A percentile compares a stretch with the other conserved stretches of the same genome.
These are phyloP conservation scores for Caracal caracal DNA, from an alignment of 2,113 vertebrate genomes.

Conservation along the genomic window DNA sequence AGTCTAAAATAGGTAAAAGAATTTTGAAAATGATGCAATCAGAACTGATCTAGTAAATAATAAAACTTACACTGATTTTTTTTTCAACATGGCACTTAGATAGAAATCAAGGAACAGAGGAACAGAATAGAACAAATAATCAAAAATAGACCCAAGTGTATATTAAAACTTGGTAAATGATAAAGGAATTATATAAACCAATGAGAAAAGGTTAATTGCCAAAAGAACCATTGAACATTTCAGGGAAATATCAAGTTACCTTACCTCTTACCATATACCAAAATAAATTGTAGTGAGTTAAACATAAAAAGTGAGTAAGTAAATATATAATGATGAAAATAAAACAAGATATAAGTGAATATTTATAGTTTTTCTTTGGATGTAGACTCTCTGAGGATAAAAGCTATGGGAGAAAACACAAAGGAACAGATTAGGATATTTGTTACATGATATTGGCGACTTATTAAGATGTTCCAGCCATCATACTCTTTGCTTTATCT, in stretches of 20 bases:
- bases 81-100: not conserved
- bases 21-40: slow-evolving; percentile 23
- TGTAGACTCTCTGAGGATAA: not conserved
- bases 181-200: not conserved
- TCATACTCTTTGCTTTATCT: not conserved
- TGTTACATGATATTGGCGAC: not conserved
- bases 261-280: not conserved
- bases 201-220: not conserved
- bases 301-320: not conserved
- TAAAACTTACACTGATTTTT: not conserved
- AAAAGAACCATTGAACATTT: not conserved
- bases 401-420: not conserved
- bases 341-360: not conserved
- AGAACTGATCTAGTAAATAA: not conserved
- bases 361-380: not conserved
- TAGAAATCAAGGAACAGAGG: not conserved
- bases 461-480: not conserved
- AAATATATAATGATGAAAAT: not conserved
- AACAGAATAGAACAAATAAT: not conserved
- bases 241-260: not conserved
- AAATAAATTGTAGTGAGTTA: slow-evolving; percentile 2
- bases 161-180: not conserved
- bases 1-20: not conserved
- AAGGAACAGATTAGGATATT: not conserved
- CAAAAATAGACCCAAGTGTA: not conserved